Evolutionary conservation across 2,797 vertebrate species (phyloP), one percentile per base, ranked within the genome.

Genomic region (Remorina albescens): DNA sequence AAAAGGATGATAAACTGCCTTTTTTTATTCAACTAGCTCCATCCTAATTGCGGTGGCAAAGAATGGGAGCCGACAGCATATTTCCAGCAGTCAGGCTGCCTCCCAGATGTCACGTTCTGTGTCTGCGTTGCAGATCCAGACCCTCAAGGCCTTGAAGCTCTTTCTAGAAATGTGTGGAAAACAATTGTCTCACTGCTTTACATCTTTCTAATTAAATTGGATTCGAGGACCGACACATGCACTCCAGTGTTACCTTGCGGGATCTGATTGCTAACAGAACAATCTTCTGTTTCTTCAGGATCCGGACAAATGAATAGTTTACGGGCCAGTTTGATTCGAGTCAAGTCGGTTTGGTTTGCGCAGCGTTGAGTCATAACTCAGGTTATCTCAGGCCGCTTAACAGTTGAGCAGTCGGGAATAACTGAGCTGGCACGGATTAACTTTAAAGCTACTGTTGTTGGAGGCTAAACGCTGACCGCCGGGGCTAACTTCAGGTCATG

Each of bases 401-500:
- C 13, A 39, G 37, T 39, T 5, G 5, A 39, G 11, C 26, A 46
- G 19, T 8, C 23, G 39, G 46, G 30, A 4, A 10, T 16, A 26
- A 21, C 39, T 16, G 8, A 55, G 19, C 13, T 55, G 39, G 44
- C n/a, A n/a, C 49, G 30, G 62, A 71, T 76, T 60, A 59, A 47
- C 25, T 18, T 63, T 51, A 55, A 37, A 73, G 51, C 64, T 63
- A 44, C 26, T 58, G 37, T 42, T 8, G 8, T 28, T 15, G 37
- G 2, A 15, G 15, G 65, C 25, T 21, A 19, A 23, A 15, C 19
- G 37, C 42, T 6, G 25, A 54, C 23, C 3, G 4, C 41, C 13
- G 10, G 6, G 23, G 13, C 46, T 39, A 19, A 50, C 6, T 49
- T 25, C 32, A 37, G 79, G 53, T 77, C 74, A 53, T 61, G 65